Evolutionary conservation across 2,797 vertebrate species (phyloP).

Genomic region (Heteromormyrus szaboi): DNA sequence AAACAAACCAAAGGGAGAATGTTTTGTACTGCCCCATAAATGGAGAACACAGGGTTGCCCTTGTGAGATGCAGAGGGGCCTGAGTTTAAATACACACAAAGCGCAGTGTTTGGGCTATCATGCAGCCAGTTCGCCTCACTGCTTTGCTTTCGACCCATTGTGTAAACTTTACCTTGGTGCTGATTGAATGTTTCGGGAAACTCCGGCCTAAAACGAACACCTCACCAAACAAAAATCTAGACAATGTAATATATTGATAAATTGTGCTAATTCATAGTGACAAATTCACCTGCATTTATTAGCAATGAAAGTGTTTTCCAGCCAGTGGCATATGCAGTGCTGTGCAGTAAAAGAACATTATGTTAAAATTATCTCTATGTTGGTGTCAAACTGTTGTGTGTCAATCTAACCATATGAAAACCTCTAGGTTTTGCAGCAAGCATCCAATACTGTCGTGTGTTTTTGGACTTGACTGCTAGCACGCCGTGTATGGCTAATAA

Average conservation of each 20-base stretch:
- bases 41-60: conserved; percentile 8
- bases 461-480: background rate
- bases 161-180: conserved; percentile 13
- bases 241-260: background rate
- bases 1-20: conserved; percentile 34
- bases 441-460: background rate
- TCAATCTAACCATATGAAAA: background rate
- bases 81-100: conserved; percentile 18
- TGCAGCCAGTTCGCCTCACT: conserved; percentile 36
- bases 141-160: conserved; percentile 23
- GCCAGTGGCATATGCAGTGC: background rate
- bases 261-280: background rate
- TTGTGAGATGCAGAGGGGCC: conserved; percentile 8
- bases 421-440: background rate
- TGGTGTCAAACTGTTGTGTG: background rate
- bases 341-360: background rate
- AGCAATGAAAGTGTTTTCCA: background rate
- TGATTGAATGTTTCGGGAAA: background rate
- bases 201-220: background rate
- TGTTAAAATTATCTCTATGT: background rate
- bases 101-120: conserved; percentile 25
- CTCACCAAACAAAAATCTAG: conserved; percentile 12
- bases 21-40: conserved; percentile 24
- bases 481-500: background rate
- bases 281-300: background rate